Conservation (phyloP, 2,888 invertebrate species). For the Neoitamus cyanurus region DNA sequence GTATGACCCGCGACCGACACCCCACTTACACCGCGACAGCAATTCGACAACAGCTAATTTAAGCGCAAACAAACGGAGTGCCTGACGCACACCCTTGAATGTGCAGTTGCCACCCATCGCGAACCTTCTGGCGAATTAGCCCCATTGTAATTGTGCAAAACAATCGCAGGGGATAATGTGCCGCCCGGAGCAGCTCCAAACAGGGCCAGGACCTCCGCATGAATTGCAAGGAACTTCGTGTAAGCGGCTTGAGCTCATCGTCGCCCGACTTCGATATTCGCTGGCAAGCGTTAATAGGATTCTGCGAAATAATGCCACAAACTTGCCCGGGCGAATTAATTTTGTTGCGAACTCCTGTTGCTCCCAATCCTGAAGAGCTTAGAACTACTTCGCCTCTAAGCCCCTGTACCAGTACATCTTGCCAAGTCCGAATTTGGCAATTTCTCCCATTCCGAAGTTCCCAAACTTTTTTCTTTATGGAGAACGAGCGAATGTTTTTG, state of each 20-base stretch:
- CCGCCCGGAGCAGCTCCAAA: background rate
- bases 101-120: background rate
- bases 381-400: background rate
- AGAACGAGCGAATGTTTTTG: background rate
- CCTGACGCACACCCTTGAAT: background rate
- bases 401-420: background rate
- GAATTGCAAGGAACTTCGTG: background rate
- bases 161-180: constrained; percentile 10
- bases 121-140: constrained; percentile 2
- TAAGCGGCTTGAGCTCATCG: constrained; percentile 6
- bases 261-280: background rate
- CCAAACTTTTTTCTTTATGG: background rate
- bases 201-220: background rate
- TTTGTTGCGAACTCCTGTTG: constrained; percentile 19
- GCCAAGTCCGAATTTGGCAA: background rate
- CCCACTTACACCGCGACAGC: background rate
- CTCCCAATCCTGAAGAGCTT: background rate
- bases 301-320: background rate
- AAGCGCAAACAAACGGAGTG: background rate
- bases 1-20: background rate
- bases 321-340: constrained; percentile 9
- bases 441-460: background rate
- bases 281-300: constrained; percentile 1
- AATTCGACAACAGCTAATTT: background rate
- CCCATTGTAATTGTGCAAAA: constrained; percentile 18